Conservation (phyloP, 2,797 vertebrate genomes). For the Sebastes wilsoni region DNA sequence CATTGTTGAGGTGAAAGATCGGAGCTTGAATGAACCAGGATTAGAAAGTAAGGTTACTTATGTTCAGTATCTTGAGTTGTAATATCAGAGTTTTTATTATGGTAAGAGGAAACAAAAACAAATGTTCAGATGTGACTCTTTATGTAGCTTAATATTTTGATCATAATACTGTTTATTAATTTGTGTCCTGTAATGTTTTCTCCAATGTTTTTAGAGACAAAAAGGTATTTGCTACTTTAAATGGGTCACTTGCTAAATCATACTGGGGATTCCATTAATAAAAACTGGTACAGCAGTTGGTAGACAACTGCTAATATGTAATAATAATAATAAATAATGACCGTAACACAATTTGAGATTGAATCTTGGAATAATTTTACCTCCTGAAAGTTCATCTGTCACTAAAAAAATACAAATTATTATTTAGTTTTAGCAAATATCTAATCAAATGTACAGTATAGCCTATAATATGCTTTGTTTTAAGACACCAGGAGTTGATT, state of each 20-base stretch:
- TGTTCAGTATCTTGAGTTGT: neutral
- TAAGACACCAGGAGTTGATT: neutral
- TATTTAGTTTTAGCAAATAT: neutral
- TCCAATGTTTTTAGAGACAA: neutral
- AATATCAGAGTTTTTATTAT: neutral
- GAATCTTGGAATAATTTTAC: neutral
- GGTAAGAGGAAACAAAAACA: neutral
- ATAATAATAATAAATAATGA: neutral
- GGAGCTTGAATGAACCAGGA: neutral
- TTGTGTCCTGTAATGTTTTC: neutral
- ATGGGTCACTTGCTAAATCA: neutral
- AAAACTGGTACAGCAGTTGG: neutral
- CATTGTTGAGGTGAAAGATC: neutral
- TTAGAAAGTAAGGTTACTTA: slow-evolving; percentile 31
- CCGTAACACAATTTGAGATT: too few species aligned
- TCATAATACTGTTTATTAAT: neutral
- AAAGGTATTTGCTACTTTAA: neutral
- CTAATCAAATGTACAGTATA: neutral
- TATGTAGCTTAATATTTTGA: neutral
- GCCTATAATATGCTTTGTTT: neutral
- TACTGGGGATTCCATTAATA: neutral
- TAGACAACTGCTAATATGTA: too few species aligned
- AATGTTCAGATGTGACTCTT: too few species aligned
- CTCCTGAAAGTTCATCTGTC: neutral
- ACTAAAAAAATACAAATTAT: neutral